Percentiles rank a stretch among this genome's conserved stretches.
These are phyloP conservation scores for Gymnocephalus cernua DNA, from an alignment of 2,113 vertebrate genomes.

Conservation along the genomic window DNA sequence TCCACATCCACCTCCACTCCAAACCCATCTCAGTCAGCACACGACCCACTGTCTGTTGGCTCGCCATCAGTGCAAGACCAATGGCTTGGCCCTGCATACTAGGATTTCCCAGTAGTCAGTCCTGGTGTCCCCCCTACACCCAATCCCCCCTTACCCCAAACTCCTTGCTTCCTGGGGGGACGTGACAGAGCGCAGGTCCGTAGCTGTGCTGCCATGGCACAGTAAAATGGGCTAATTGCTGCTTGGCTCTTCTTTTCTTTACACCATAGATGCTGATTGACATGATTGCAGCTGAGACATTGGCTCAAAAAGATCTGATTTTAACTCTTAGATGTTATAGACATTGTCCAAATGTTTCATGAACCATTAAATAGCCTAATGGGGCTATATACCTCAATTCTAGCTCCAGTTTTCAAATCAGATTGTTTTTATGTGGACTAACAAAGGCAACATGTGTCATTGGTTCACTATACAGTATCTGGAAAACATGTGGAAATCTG, in stretches of 20 bases:
- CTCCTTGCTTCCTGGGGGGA: slow-evolving; percentile 25
- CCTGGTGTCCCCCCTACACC: slow-evolving; percentile 26
- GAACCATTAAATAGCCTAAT: not conserved
- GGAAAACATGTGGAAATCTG: slow-evolving; percentile 34
- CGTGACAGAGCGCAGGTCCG: slow-evolving; percentile 66
- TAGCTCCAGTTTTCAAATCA: not conserved
- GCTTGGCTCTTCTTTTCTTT: slow-evolving; percentile 1
- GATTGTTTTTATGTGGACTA: slow-evolving; percentile 1
- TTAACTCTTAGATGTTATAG: slow-evolving; percentile 21
- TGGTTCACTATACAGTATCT: slow-evolving; percentile 12
- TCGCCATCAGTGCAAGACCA: slow-evolving; percentile 34
- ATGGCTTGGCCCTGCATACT: slow-evolving; percentile 16
- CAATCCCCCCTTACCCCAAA: not conserved
- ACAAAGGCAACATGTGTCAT: slow-evolving; percentile 35
- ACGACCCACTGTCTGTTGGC: slow-evolving; percentile 43
- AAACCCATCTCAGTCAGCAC: slow-evolving; percentile 52
- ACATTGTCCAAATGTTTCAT: slow-evolving; percentile 1
- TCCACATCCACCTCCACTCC: slow-evolving; percentile 16
- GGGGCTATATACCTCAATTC: not conserved
- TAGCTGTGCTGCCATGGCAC: slow-evolving; percentile 31
- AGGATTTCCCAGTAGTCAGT: slow-evolving; percentile 45
- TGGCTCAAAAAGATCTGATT: not conserved
- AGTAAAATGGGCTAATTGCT: slow-evolving; percentile 27
- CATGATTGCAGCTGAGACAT: slow-evolving; percentile 34
- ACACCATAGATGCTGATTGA: slow-evolving; percentile 31